Evolutionary conservation across 2,888 invertebrate species (phyloP), one percentile per base, ranked within the genome.

Genomic region (Smittia aterrima): DNA sequence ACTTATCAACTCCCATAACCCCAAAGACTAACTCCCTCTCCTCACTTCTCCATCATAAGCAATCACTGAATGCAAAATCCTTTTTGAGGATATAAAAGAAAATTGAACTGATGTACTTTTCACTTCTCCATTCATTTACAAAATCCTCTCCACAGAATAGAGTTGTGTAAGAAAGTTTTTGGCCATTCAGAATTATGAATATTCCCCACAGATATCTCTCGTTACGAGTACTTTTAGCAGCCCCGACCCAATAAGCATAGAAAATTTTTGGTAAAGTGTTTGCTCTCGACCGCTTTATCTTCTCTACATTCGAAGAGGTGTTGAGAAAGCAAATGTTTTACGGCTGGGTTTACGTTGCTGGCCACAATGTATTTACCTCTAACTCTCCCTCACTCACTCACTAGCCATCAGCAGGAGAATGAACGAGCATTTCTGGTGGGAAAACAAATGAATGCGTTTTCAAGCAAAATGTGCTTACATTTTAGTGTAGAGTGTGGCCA

Each of bases 101-200:
- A 20, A 58, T 58, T 58, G 20, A 58, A 18, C 32, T 32, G 32
- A 58, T 58, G 58, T 58, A 20, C 58, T 18, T 58, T 58, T 58
- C 9, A 47, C 58, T 32, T 58, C 20, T 58, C 18, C 58, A 58
- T 18, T 58, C 18, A 20, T 22, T 22, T 22, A 18, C 22, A 58
- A 9, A 20, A 20, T 58, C 16, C 20, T 58, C 18, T 58, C 22
- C 22, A 58, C 20, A 47, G n/a, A 47, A 47, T 47, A 16, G n/a
- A 13, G 18, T 16, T 47, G 53, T 47, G 53, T 47, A 66, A 40
- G 20, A 68, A 41, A 47, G 1, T 47, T 68, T 68, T 68, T 47
- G 53, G n/a, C 68, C 38, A 68, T 68, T 68, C 47, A 68, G 47
- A 68, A 68, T 68, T 68, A 68, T 68, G 68, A 47, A 47, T 41